Evolutionary conservation across 2,888 invertebrate genomes (phyloP), one percentile per base, ranked within the genome.

Genomic region (Nysson spinosus): DNA sequence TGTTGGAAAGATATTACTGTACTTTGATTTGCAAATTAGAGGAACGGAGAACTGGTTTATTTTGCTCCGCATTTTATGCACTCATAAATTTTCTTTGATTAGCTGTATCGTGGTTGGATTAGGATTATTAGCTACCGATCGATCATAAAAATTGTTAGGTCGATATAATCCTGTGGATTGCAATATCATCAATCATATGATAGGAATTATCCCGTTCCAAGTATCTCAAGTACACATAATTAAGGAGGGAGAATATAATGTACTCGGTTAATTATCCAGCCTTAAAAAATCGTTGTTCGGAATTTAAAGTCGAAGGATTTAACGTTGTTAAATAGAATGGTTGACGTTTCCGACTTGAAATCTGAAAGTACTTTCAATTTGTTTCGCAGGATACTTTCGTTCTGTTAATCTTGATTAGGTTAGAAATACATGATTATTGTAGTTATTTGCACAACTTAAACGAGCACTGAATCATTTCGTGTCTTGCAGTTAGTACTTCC

Each of bases 1-100:
- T n/a, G n/a, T n/a, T n/a, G n/a, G n/a, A n/a, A n/a, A n/a, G n/a
- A n/a, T n/a, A n/a, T n/a, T n/a, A n/a, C n/a, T n/a, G n/a, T n/a
- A n/a, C n/a, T n/a, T n/a, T n/a, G n/a, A n/a, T n/a, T n/a, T n/a
- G n/a, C n/a, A n/a, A n/a, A n/a, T n/a, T n/a, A n/a, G n/a, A n/a
- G n/a, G n/a, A n/a, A n/a, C n/a, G n/a, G n/a, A n/a, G n/a, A n/a
- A n/a, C n/a, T n/a, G n/a, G n/a, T n/a, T n/a, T n/a, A 52, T 44
- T 58, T 60, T 32, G 60, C 43, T 52, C 37, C 11, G 4, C 20
- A 11, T 44, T 39, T 51, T 58, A 52, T 42, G 66, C n/a, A 47
- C 4, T 30, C 62, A 50, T 72, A 72, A 72, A 72, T 73, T 56
- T 42, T 40, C 11, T n/a, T n/a, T n/a, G n/a, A n/a, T n/a, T n/a